Conservation (phyloP, 2,113 vertebrate species). For the Conger conger region DNA sequence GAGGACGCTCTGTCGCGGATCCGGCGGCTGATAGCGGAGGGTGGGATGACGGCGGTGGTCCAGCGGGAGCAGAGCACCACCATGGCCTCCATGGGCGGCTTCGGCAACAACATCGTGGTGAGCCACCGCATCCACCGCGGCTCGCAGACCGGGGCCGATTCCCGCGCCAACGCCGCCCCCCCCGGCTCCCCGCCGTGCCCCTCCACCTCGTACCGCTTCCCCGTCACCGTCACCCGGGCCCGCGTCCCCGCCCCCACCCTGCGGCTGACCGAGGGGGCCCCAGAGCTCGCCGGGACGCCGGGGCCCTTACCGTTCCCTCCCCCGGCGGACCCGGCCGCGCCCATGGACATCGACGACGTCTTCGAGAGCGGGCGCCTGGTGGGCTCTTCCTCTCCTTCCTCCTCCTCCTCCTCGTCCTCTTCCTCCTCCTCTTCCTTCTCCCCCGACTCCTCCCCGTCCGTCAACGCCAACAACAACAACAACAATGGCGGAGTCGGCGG, state of each 20-base stretch:
- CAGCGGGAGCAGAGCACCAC: conserved; percentile 98
- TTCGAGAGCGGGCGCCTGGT: conserved; percentile 47
- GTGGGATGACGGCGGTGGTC: conserved; percentile 96
- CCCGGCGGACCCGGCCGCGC: neutral
- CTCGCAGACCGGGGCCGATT: conserved; percentile 84
- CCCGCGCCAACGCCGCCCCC: conserved; percentile 51
- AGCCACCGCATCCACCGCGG: conserved; percentile 96
- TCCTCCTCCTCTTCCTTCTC: conserved; percentile 51
- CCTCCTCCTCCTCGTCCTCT: conserved; percentile 52
- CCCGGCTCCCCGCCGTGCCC: conserved; percentile 50
- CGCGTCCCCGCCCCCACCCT: conserved; percentile 14
- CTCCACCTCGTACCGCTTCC: conserved; percentile 4
- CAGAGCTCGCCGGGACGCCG: conserved; percentile 23
- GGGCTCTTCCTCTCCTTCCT: conserved; percentile 47
- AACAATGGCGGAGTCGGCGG: conserved; percentile 26
- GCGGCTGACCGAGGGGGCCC: conserved; percentile 12
- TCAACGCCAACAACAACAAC: conserved; percentile 36
- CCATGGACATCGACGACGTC: conserved; percentile 53
- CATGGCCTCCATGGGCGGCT: conserved; percentile 98
- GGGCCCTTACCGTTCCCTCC: conserved; percentile 19
- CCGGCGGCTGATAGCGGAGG: conserved; percentile 92
- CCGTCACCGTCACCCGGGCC: conserved; percentile 49
- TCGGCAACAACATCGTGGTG: conserved; percentile 98
- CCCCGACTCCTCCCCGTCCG: conserved; percentile 47
- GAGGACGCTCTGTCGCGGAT: conserved; percentile 92